Base-by-base conservation (phyloP, 2,797 vertebrate genomes). In the Cottoperca gobio region DNA sequence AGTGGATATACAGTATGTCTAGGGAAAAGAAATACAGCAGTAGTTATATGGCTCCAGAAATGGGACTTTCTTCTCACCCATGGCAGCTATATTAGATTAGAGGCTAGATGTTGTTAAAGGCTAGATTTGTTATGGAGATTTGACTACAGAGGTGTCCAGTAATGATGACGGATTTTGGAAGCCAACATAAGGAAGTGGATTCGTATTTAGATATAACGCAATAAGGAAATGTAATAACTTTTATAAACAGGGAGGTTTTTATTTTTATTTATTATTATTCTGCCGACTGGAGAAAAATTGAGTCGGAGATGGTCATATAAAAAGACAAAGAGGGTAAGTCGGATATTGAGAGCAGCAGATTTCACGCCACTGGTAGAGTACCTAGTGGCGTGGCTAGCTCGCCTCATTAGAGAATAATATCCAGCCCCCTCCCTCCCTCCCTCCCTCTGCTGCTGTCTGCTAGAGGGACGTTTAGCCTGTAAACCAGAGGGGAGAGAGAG, bases 371-470 rank as follows among this genome's bases (percentile, higher is more conserved):
- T 86, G 84, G 85, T 85, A 26, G 57, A 70, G 77, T 85, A 92
- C 83, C 89, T 92, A 89, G 90, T 90, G 83, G 76, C 48, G 49
- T 62, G 83, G 79, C 86, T 76, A 70, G 84, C 78, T 86, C 71
- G 81, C 82, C 92, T 95, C 94, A 93, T 94, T 93, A 94, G 76
- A 91, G 88, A 89, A 89, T 89, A 90, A 91, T 90, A 91, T 83
- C 90, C 86, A 88, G 85, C 80, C 48, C n/a, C 23, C 43, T 70
- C 74, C 28, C 55, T 70, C 50, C 67, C 62, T 79, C 39, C 21
- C 19, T 45, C 75, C 69, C 35, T 62, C 74, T 55, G 1, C 50
- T 6, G 0, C 87, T 40, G 72, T 81, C 65, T 82, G 84, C 89
- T 83, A 49, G 83, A 86, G 84, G 79, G 82, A 85, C 75, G 8